Percentiles rank a stretch among this genome's conserved stretches.
These are phyloP conservation scores for Mantis religiosa DNA, from an alignment of 2,888 invertebrate species.

Conservation along the genomic window DNA sequence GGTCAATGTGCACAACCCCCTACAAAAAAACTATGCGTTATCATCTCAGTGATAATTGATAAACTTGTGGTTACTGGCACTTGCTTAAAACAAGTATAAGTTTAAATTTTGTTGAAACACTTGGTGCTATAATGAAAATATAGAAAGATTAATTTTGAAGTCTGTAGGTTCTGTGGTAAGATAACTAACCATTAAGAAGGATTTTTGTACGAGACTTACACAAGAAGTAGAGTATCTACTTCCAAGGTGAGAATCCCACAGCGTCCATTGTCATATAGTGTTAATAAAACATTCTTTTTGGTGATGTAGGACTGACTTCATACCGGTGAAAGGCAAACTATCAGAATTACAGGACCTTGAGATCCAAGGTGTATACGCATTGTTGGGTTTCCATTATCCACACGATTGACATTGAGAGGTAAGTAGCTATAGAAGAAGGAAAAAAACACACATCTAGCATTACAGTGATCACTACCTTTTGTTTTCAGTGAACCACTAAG, in stretches of 20 bases:
- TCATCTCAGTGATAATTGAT: no score
- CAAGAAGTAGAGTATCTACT: not conserved
- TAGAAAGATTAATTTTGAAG: no score
- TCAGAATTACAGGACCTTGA: not conserved
- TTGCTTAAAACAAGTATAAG: no score
- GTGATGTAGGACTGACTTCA: not conserved
- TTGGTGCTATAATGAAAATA: no score
- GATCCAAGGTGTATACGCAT: not conserved
- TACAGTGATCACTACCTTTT: not conserved
- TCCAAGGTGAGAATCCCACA: not conserved
- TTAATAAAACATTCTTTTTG: not conserved
- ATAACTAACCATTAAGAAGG: no score
- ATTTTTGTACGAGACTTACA: not conserved
- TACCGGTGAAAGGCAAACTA: not conserved
- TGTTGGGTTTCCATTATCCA: not conserved
- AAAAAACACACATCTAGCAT: not conserved
- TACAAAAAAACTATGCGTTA: no score
- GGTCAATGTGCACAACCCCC: no score
- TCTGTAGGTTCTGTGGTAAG: no score
- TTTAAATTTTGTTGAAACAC: no score
- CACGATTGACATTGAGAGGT: not conserved
- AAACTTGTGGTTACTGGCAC: no score
- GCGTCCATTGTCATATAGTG: not conserved
- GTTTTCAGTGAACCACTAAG: not conserved
- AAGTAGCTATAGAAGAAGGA: not conserved